phyloP scores from a whole-genome alignment of 2,888 invertebrate species.

The Eupithecia abbreviata region DNA sequence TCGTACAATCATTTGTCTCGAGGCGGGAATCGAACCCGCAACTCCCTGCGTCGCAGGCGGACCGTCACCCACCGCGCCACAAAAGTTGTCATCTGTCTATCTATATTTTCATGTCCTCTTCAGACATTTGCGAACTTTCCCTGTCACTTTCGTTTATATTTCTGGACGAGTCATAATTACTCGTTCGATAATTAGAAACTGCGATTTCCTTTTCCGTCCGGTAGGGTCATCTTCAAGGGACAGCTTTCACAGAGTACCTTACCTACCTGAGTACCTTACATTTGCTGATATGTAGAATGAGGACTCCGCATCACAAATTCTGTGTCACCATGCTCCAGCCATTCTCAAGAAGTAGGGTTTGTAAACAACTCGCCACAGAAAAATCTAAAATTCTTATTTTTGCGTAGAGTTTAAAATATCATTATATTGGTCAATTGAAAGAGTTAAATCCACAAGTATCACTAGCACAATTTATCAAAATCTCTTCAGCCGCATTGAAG shows the following conservation, averaged over 20 bases:
- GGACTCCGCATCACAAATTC: not conserved
- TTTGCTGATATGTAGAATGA: not conserved
- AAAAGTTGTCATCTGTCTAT: too few species aligned
- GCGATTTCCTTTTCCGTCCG: conserved; percentile 34
- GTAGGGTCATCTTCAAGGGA: conserved; percentile 40
- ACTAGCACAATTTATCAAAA: too few species aligned
- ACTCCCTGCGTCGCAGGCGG: too few species aligned
- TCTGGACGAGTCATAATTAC: conserved; percentile 6
- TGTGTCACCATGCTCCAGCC: not conserved
- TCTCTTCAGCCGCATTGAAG: too few species aligned
- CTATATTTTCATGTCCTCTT: not conserved
- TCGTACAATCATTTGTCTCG: too few species aligned
- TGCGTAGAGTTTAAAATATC: too few species aligned
- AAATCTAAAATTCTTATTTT: too few species aligned
- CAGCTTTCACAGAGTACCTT: conserved; percentile 35
- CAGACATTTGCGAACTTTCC: not conserved
- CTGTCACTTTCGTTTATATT: conserved; percentile 10
- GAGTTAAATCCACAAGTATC: too few species aligned
- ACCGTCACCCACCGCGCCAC: too few species aligned
- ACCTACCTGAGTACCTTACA: not conserved
- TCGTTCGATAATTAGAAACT: conserved; percentile 25
- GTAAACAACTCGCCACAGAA: too few species aligned
- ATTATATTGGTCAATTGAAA: too few species aligned
- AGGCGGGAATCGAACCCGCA: too few species aligned
- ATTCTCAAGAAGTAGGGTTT: not conserved